These are phyloP conservation scores for Aricia artaxerxes DNA, from an alignment of 2,888 invertebrate genomes.

Conservation along the genomic window DNA sequence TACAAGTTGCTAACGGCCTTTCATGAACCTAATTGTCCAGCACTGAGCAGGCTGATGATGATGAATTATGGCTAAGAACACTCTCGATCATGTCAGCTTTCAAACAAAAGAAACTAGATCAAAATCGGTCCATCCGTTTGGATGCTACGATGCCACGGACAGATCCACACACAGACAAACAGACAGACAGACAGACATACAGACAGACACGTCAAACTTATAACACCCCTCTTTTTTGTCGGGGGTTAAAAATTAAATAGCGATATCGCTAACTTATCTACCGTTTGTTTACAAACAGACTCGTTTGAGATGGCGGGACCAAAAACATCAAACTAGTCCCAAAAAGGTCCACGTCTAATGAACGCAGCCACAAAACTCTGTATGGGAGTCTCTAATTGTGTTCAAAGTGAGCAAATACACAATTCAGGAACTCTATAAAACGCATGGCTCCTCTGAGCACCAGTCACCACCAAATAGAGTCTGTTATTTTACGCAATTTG, in stretches of 20 bases:
- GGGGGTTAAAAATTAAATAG: background rate
- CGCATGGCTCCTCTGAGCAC: background rate
- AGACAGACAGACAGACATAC: no score
- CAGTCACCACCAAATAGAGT: background rate
- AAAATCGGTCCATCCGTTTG: no score
- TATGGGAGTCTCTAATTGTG: background rate
- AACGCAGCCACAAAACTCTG: background rate
- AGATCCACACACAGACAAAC: no score
- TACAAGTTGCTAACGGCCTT: no score
- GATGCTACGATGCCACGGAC: no score
- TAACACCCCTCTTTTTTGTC: no score
- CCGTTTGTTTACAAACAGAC: background rate
- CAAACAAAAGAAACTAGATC: no score
- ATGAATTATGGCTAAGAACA: no score
- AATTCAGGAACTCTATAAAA: background rate
- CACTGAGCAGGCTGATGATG: no score
- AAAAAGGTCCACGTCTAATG: background rate
- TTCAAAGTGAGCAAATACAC: slow-evolving; percentile 7
- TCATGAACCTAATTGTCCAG: no score
- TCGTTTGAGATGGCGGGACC: background rate
- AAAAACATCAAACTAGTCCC: background rate
- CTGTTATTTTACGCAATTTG: background rate
- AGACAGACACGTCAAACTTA: no score
- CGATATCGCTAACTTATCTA: background rate
- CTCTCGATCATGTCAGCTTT: no score